phyloP scores from a whole-genome alignment of 64 coral and sea anemone genomes.

The Acropora yongei region DNA sequence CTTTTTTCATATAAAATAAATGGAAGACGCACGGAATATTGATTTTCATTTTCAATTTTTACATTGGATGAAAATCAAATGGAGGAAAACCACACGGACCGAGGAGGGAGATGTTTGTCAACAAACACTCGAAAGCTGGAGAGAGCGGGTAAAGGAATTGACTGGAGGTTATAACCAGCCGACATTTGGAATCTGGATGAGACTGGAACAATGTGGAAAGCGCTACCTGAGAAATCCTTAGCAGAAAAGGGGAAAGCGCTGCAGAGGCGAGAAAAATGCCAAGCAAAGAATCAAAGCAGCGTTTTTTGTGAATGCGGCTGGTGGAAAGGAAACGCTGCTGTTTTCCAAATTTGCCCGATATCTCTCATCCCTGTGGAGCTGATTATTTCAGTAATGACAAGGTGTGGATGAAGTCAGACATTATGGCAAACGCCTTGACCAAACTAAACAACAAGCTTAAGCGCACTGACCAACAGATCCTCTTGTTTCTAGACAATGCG shows the following conservation, averaged over 20 bases:
- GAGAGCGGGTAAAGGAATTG: slow-evolving; percentile 42
- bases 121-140: slow-evolving; percentile 46
- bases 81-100: too few species aligned
- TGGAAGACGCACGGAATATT: too few species aligned
- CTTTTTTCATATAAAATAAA: too few species aligned
- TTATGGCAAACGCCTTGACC: not conserved
- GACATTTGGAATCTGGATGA: slow-evolving; percentile 37
- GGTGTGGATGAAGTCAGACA: not conserved
- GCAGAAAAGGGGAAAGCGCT: slow-evolving; percentile 19
- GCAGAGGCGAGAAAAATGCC: slow-evolving; percentile 5
- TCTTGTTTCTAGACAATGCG: slow-evolving; percentile 25
- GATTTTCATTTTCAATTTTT: too few species aligned
- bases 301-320: slow-evolving; percentile 3
- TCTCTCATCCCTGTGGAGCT: not conserved
- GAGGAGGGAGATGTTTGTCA: slow-evolving; percentile 44
- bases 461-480: not conserved
- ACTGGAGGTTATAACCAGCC: slow-evolving; percentile 9
- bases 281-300: slow-evolving; percentile 36
- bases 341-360: not conserved
- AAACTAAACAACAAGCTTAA: slow-evolving; percentile 5
- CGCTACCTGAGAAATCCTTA: slow-evolving; percentile 44
- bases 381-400: slow-evolving; percentile 5
- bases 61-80: too few species aligned
- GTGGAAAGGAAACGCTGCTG: slow-evolving; percentile 2
- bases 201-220: slow-evolving; percentile 32